These are phyloP conservation scores for Ormyrus nitidulus DNA, from an alignment of 2,888 invertebrate genomes.

Conservation along the genomic window DNA sequence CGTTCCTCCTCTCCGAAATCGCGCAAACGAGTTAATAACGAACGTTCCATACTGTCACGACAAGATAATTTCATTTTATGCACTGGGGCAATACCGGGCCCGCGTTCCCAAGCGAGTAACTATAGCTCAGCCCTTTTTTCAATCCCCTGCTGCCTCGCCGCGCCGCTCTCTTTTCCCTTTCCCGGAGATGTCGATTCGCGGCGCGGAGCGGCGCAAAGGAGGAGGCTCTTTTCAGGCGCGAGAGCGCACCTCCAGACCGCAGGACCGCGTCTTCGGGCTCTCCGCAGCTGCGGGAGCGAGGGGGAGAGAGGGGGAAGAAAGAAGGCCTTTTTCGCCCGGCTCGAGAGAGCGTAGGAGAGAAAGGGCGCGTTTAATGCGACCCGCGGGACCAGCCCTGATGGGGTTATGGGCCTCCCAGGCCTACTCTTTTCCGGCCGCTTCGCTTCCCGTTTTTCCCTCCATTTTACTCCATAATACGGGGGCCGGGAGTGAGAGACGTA, in stretches of 20 bases:
- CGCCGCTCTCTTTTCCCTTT: constrained; percentile 38
- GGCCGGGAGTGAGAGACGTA: constrained; percentile 63
- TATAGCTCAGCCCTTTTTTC: constrained; percentile 68
- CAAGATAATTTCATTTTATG: constrained; percentile 69
- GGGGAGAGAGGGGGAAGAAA: constrained; percentile 14
- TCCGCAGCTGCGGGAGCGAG: background rate
- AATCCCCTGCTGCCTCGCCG: constrained; percentile 61
- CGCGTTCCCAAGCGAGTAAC: constrained; percentile 70
- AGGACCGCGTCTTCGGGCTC: constrained; percentile 8
- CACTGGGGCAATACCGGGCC: constrained; percentile 59
- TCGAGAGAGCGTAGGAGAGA: constrained; percentile 2
- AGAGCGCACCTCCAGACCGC: constrained; percentile 39
- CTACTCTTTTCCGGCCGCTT: constrained; percentile 73
- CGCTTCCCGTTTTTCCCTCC: constrained; percentile 71
- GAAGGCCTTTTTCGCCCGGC: constrained; percentile 18
- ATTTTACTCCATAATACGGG: constrained; percentile 74
- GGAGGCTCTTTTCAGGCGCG: constrained; percentile 38
- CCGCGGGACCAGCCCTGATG: constrained; percentile 76
- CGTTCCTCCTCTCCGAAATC: constrained; percentile 35
- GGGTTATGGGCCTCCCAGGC: constrained; percentile 80
- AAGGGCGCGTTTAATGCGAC: constrained; percentile 67
- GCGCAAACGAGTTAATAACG: constrained; percentile 68
- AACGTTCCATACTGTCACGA: constrained; percentile 61
- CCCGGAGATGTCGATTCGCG: constrained; percentile 47
- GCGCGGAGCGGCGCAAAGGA: constrained; percentile 44